Evolutionary conservation across 2,888 invertebrate genomes (phyloP).

Genomic region (Andrena minutula): DNA sequence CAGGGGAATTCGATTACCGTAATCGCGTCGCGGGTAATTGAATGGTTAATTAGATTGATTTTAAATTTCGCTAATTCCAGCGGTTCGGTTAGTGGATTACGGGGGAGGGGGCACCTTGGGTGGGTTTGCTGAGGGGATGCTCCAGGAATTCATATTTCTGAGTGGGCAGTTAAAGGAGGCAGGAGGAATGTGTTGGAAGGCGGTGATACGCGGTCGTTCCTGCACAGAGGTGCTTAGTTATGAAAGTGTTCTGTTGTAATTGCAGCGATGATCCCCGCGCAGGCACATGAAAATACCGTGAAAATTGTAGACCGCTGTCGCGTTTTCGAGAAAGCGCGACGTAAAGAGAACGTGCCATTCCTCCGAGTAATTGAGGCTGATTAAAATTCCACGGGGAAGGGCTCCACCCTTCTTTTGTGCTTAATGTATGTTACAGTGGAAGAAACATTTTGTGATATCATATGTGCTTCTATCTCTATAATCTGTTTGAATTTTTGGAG

Average conservation of each 20-base stretch:
- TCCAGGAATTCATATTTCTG: too few relatives aligned
- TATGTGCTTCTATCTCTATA: slow-evolving; percentile 26
- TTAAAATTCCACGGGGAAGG: slow-evolving; percentile 77
- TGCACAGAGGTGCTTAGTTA: slow-evolving; percentile 19
- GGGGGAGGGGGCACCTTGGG: slow-evolving; percentile 42
- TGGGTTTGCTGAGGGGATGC: slow-evolving; percentile 27
- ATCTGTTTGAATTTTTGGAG: slow-evolving; percentile 26
- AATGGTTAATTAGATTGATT: slow-evolving; percentile 82
- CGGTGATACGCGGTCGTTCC: background rate
- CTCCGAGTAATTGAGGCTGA: slow-evolving; percentile 78
- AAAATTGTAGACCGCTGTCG: slow-evolving; percentile 77
- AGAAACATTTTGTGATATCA: slow-evolving; percentile 44
- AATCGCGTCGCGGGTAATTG: slow-evolving; percentile 81
- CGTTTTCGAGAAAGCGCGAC: slow-evolving; percentile 68
- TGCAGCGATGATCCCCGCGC: slow-evolving; percentile 11
- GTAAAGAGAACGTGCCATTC: slow-evolving; percentile 72
- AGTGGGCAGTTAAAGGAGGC: background rate
- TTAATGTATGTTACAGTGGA: slow-evolving; percentile 59
- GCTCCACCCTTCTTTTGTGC: slow-evolving; percentile 52
- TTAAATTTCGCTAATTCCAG: slow-evolving; percentile 78
- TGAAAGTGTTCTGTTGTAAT: slow-evolving; percentile 41
- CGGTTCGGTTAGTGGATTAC: slow-evolving; percentile 75
- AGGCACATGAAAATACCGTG: slow-evolving; percentile 37
- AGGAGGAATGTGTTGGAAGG: background rate
- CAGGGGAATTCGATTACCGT: slow-evolving; percentile 81